Evolutionary conservation across 2,888 invertebrate genomes (phyloP).

Genomic region (Acanthosoma haemorrhoidale): DNA sequence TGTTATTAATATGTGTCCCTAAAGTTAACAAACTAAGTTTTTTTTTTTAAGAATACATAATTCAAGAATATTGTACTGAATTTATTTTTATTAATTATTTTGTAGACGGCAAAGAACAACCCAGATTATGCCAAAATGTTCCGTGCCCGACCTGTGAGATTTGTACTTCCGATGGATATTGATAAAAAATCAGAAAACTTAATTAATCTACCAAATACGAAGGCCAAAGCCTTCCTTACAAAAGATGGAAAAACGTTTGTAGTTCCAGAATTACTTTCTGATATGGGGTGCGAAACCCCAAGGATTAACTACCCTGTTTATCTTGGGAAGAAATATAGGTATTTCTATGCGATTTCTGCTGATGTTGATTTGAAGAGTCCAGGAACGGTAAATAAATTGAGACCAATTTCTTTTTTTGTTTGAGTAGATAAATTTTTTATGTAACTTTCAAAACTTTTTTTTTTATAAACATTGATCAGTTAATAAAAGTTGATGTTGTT

Average conservation of each 20-base stretch:
- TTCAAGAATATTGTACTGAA: too few species aligned
- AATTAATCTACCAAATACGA: constrained; percentile 48
- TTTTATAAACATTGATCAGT: too few species aligned
- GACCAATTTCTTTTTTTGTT: background rate
- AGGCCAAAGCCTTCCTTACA: constrained; percentile 51
- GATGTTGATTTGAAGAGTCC: constrained; percentile 71
- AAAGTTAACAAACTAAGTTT: too few species aligned
- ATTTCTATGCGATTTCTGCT: constrained; percentile 83
- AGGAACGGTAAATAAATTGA: constrained; percentile 56
- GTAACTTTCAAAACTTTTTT: background rate
- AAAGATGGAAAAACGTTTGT: constrained; percentile 52
- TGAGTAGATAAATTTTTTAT: too few species aligned
- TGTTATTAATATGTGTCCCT: too few species aligned
- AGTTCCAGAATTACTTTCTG: constrained; percentile 59
- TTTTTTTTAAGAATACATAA: too few species aligned
- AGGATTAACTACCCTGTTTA: constrained; percentile 68
- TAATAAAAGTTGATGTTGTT: constrained; percentile 72
- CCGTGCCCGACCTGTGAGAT: constrained; percentile 69
- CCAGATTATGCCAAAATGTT: constrained; percentile 76
- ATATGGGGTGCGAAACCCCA: constrained; percentile 82
- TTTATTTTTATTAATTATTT: too few species aligned
- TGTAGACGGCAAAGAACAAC: constrained; percentile 57
- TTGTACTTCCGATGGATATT: constrained; percentile 61
- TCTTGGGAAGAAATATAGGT: constrained; percentile 67
- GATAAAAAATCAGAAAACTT: constrained; percentile 45